These are phyloP conservation scores for Lapara coniferarum DNA, from an alignment of 2,888 invertebrate species.

Conservation along the genomic window DNA sequence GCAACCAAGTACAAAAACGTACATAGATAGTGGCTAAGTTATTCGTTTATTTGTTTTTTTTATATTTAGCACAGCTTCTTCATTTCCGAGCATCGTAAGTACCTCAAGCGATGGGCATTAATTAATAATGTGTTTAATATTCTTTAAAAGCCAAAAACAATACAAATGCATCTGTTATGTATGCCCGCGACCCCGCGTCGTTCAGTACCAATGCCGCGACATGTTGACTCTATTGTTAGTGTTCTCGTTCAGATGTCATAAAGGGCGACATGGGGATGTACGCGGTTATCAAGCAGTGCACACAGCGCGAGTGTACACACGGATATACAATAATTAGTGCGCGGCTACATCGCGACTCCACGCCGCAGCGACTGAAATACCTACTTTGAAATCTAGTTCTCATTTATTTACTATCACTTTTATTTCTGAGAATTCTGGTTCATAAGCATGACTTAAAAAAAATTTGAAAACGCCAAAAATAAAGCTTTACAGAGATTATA, in stretches of 20 bases:
- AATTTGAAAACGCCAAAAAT: not conserved
- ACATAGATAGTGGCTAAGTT: too few relatives aligned
- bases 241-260: not conserved
- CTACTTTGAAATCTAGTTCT: too few relatives aligned
- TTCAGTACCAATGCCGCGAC: not conserved
- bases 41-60: too few relatives aligned
- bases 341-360: not conserved
- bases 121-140: too few relatives aligned
- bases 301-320: not conserved
- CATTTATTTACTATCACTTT: too few relatives aligned
- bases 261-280: not conserved
- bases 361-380: not conserved
- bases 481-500: not conserved
- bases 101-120: too few relatives aligned
- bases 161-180: too few relatives aligned
- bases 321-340: slow-evolving; percentile 1
- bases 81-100: too few relatives aligned
- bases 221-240: not conserved
- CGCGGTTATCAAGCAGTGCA: slow-evolving; percentile 5
- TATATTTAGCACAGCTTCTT: too few relatives aligned
- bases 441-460: not conserved
- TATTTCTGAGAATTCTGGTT: slow-evolving; percentile 3
- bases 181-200: too few relatives aligned
- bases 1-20: too few relatives aligned
- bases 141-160: too few relatives aligned